Percentiles rank a stretch among this genome's conserved stretches.
phyloP scores from a whole-genome alignment of 2,113 vertebrate genomes.

The Clarias magur region DNA sequence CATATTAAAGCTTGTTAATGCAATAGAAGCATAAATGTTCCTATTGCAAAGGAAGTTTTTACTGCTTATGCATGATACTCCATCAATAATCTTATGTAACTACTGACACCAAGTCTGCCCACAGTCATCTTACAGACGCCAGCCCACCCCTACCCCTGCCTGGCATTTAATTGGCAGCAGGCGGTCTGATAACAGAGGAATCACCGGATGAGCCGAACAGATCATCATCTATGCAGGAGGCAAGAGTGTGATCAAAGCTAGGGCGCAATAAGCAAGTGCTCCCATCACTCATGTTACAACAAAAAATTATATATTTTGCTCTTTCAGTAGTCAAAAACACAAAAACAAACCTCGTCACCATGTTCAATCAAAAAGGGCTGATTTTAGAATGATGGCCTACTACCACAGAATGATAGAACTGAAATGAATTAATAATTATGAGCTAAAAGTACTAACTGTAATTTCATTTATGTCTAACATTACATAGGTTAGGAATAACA shows the following conservation, averaged over 20 bases:
- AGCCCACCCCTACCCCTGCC: neutral
- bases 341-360: neutral
- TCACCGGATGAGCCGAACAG: conserved; percentile 9
- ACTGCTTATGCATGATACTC: neutral
- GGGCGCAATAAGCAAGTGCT: conserved; percentile 14
- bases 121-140: neutral
- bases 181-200: conserved; percentile 17
- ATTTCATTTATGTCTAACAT: no score
- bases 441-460: no score
- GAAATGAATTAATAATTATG: no score
- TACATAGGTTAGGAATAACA: no score
- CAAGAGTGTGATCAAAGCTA: conserved; percentile 12
- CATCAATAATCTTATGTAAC: neutral
- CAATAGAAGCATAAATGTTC: neutral
- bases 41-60: neutral
- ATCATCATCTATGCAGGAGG: conserved; percentile 8
- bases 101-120: neutral
- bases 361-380: neutral
- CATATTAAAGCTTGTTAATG: neutral
- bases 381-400: neutral
- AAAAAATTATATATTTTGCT: neutral
- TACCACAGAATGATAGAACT: no score
- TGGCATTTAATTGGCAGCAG: conserved; percentile 24
- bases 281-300: neutral
- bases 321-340: neutral